A percentile compares a stretch with the other conserved stretches of the same genome.
Evolutionary conservation across 2,113 vertebrate species (phyloP).

Genomic region (Aspiorhynchus laticeps): DNA sequence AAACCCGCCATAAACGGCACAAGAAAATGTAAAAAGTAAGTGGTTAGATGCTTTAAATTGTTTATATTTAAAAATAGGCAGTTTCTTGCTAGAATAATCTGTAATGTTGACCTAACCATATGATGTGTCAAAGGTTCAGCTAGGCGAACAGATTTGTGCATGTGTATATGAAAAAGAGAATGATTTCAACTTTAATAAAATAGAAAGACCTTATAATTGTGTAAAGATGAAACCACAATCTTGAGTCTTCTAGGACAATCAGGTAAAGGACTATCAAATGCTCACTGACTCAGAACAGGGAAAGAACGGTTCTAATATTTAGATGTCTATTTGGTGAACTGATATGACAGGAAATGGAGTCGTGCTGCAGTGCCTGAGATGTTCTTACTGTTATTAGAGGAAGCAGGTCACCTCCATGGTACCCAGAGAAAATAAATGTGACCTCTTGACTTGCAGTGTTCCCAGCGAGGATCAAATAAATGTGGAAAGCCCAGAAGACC

Average conservation of each 20-base stretch:
- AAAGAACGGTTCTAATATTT: not conserved
- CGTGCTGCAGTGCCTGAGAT: conserved; percentile 16
- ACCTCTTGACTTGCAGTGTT: conserved; percentile 40
- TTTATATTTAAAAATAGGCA: not conserved
- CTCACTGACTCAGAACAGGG: not conserved
- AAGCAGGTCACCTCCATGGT: conserved; percentile 37
- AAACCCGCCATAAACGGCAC: too few species aligned
- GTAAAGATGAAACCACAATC: not conserved
- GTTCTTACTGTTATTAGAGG: conserved; percentile 33
- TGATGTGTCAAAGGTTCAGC: not conserved
- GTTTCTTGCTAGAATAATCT: too few species aligned
- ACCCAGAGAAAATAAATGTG: conserved; percentile 38
- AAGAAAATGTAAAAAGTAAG: too few species aligned
- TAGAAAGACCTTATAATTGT: not conserved
- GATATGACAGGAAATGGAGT: conserved; percentile 40
- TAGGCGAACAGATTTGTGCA: not conserved
- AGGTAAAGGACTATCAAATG: not conserved
- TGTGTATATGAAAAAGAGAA: not conserved
- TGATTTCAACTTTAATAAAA: not conserved
- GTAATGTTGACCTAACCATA: not conserved
- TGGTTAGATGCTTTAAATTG: too few species aligned
- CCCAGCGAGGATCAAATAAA: conserved; percentile 30
- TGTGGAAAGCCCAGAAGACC: conserved; percentile 17
- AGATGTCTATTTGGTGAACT: conserved; percentile 1
- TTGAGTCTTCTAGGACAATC: not conserved